Evolutionary conservation across 2,888 invertebrate genomes (phyloP).

Genomic region (Epinotia demarniana): DNA sequence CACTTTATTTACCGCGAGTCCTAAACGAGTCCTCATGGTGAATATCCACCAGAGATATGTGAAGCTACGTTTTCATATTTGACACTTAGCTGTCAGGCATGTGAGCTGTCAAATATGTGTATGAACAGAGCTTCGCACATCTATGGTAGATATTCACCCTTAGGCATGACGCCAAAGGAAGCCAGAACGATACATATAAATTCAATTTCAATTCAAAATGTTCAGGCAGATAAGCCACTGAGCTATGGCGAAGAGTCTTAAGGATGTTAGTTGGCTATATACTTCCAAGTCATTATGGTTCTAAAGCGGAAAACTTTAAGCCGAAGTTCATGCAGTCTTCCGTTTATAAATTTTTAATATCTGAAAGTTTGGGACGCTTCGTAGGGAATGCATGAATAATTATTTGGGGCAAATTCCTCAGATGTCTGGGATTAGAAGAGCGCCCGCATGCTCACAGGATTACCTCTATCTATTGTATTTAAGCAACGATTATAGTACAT

Average conservation of each 20-base stretch:
- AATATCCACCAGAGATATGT: too few relatives aligned
- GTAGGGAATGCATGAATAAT: conserved; percentile 19
- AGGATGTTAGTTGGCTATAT: not conserved
- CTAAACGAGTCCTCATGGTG: too few relatives aligned
- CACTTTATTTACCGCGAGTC: too few relatives aligned
- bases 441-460: not conserved
- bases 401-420: conserved; percentile 1
- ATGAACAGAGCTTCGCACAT: too few relatives aligned
- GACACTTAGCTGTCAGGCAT: too few relatives aligned
- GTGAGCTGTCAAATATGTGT: too few relatives aligned
- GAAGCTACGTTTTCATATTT: too few relatives aligned
- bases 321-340: conserved; percentile 25
- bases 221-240: not conserved
- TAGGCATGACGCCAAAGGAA: too few relatives aligned
- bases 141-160: too few relatives aligned
- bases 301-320: not conserved
- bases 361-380: conserved; percentile 15
- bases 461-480: not conserved
- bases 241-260: not conserved
- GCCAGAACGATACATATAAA: not conserved
- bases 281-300: not conserved
- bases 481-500: too few relatives aligned
- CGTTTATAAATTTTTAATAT: conserved; percentile 36
- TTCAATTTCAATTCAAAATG: not conserved
- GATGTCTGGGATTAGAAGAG: not conserved